Evolutionary conservation across 2,888 invertebrate species (phyloP), one percentile per base, ranked within the genome.

Genomic region (Cheilosia impressa): DNA sequence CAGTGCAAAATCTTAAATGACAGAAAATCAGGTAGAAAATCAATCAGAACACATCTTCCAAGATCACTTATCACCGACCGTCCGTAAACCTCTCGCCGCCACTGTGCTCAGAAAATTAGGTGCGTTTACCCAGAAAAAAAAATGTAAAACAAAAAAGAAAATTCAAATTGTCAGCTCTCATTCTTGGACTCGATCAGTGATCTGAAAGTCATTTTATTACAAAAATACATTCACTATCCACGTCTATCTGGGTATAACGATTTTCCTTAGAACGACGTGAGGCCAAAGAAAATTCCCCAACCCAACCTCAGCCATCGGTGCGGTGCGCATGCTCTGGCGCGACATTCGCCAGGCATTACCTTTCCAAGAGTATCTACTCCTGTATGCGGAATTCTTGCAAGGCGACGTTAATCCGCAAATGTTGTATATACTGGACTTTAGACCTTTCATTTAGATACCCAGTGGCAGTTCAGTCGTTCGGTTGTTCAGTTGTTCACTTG

Each of bases 221-320:
- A 45, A 57, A 62, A 52, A 65, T 47, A 63, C 47, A 63, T 47
- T n/a, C 34, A 63, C 52, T 41, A 50, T 31, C 19, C 31, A 52
- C 19, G 15, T 53, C 66, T 58, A 77, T 71, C 77, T 78, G 78
- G 62, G 22, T 66, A 43, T 45, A 41, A 7, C 10, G n/a, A 50
- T 79, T 84, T 79, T 82, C 77, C 65, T 75, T 55, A 71, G 65
- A 79, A 79, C 75, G 79, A 79, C 79, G 84, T 84, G 84, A 84
- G 84, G 84, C 84, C 84, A 84, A 76, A 71, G 79, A 84, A 84
- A 84, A 79, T 76, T 84, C 84, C 79, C 79, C 75, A 79, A 65
- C 75, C 84, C 79, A 84, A 84, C 79, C 75, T 84, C 50, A 76
- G 17, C 31, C 9, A 31, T 31, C 31, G 31, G 9, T 9, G 31